Evolutionary conservation across 2,888 invertebrate species (phyloP).

Genomic region (Uloborus plumipes): DNA sequence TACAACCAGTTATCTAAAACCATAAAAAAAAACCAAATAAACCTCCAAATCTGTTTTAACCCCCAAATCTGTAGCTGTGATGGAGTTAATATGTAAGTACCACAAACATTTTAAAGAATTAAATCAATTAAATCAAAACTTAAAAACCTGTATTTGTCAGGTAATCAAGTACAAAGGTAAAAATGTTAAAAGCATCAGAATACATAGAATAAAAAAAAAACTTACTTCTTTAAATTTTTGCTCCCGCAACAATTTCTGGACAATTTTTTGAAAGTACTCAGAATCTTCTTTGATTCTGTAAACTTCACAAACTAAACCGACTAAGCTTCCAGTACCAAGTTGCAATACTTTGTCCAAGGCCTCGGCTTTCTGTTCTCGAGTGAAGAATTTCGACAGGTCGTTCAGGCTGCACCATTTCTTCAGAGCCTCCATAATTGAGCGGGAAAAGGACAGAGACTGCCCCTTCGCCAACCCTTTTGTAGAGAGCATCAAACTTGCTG

Average conservation of each 20-base stretch:
- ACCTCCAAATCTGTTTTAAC: too few relatives aligned
- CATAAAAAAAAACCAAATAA: too few relatives aligned
- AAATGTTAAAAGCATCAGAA: background rate
- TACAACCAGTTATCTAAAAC: background rate
- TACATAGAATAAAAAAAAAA: background rate
- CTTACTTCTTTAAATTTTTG: slow-evolving; percentile 18
- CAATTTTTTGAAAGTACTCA: slow-evolving; percentile 9
- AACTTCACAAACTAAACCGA: slow-evolving; percentile 16
- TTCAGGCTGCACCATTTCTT: slow-evolving; percentile 15
- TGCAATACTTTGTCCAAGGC: slow-evolving; percentile 5
- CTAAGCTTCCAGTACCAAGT: background rate
- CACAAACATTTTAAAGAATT: too few relatives aligned
- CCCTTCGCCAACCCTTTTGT: slow-evolving; percentile 4
- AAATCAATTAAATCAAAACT: background rate
- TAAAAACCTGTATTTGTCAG: too few relatives aligned
- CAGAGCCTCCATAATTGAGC: slow-evolving; percentile 12
- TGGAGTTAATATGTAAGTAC: too few relatives aligned
- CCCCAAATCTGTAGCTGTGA: too few relatives aligned
- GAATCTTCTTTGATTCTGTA: slow-evolving; percentile 15
- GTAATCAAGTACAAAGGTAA: too few relatives aligned
- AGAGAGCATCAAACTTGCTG: background rate
- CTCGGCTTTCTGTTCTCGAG: background rate
- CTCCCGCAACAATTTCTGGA: background rate
- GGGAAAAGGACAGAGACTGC: background rate
- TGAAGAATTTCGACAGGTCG: slow-evolving; percentile 4